Base-by-base conservation (phyloP, 1,140 invertebrate genomes). In the Antheraea mylitta region DNA sequence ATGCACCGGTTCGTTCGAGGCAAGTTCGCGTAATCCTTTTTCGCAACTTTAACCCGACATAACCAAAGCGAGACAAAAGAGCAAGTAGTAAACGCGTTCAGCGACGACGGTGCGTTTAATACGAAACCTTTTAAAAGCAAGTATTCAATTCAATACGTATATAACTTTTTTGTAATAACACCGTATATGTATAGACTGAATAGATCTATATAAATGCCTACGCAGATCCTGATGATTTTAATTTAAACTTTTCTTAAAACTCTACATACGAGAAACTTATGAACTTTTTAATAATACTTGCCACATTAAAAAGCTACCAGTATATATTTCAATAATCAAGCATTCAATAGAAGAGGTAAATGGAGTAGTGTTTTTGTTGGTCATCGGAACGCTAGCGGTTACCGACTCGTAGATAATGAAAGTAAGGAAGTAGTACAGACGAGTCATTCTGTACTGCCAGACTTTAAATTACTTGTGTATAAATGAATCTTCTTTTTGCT, bases 351-450 rank as follows among this genome's bases (percentile, higher is more conserved):
- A 53, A 53, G 4, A 2, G 45, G 45, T 53, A 53, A 53, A 13
- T 53, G 45, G 45, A 53, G 45, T 53, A 53, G 45, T 53, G 16
- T 58, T 59, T 73, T 73, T 73, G 67, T 73, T 69, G 71, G 67
- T 69, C 71, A 73, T 37, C 37, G 36, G 67, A 69, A 53, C 45
- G 45, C 37, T 64, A 18, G 64, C 53, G 67, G 64, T 60, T 59
- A 68, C 61, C 66, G 71, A 42, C 58, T 64, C 63, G 19, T 16
- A 37, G 59, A 16, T 67, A 62, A 45, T 30, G 67, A 68, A 68
- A 68, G 67, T 68, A 68, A 63, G 67, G 63, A 68, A 68, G 67
- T 68, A 18, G 60, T 64, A 53, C 45, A 53, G 45, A 53, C 45
- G 16, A 53, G 45, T 53, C 45, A 53, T 53, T 53, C 45, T 13